Conservation (phyloP, 2,888 invertebrate genomes). For the Perizoma affinitatum region DNA sequence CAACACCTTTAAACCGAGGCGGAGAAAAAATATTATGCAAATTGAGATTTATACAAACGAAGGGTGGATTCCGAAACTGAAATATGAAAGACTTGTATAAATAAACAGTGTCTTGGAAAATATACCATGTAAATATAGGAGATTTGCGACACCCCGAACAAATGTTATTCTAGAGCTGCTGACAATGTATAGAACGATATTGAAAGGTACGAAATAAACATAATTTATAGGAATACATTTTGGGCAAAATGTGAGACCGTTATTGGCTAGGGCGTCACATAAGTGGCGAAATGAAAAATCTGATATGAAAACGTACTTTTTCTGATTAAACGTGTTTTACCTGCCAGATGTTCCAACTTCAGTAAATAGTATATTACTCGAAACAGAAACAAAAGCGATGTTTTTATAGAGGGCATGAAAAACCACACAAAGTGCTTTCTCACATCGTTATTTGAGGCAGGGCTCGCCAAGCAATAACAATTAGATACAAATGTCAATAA, state of each 20-base stretch:
- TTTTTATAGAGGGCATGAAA: neutral
- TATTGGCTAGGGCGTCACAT: conserved; percentile 11
- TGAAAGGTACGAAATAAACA: conserved; percentile 24
- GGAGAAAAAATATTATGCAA: conserved; percentile 61
- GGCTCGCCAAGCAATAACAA: neutral
- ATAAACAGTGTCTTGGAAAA: conserved; percentile 42
- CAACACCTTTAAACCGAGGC: conserved; percentile 54
- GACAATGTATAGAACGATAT: conserved; percentile 16
- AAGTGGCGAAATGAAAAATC: conserved; percentile 21
- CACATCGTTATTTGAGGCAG: neutral
- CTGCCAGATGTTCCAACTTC: conserved; percentile 4
- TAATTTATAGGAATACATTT: conserved; percentile 21
- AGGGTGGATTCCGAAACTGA: conserved; percentile 50
- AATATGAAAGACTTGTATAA: conserved; percentile 49
- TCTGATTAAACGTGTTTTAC: conserved; percentile 12
- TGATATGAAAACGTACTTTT: conserved; percentile 22
- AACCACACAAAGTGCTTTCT: neutral
- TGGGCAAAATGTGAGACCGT: conserved; percentile 12
- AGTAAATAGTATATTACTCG: conserved; percentile 1
- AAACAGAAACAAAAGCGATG: neutral
- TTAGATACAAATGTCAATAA: neutral
- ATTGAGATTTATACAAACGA: conserved; percentile 59
- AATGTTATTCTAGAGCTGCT: conserved; percentile 29
- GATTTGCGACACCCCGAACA: conserved; percentile 29
- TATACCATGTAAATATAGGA: conserved; percentile 34